Evolutionary conservation across 2,113 vertebrate genomes (phyloP).

Genomic region (Cebidichthys violaceus): DNA sequence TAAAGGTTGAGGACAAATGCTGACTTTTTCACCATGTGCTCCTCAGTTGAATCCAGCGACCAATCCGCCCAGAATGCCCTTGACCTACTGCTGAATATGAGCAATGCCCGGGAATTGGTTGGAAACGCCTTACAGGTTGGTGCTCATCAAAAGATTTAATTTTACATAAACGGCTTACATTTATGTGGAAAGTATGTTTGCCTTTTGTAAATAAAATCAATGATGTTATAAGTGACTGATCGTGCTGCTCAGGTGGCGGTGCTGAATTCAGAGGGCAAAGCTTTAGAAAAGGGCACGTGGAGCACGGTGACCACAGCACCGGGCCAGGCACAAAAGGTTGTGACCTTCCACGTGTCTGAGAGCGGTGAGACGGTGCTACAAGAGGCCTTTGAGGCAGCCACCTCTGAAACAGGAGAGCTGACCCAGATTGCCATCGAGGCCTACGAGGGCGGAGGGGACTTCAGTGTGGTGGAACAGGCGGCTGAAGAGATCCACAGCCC

Average conservation of each 20-base stretch:
- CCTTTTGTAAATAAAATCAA: background rate
- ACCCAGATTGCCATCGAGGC: constrained; percentile 89
- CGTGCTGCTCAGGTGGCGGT: constrained; percentile 80
- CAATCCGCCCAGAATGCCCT: constrained; percentile 93
- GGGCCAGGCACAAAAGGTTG: constrained; percentile 84
- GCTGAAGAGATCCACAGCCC: constrained; percentile 86
- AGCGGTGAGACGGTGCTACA: constrained; percentile 82
- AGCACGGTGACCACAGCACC: constrained; percentile 57
- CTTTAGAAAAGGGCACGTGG: constrained; percentile 71
- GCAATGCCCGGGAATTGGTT: constrained; percentile 89
- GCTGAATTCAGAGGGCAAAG: constrained; percentile 87
- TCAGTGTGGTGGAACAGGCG: constrained; percentile 87
- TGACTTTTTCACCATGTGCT: constrained; percentile 42
- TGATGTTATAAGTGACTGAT: background rate
- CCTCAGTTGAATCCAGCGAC: constrained; percentile 85
- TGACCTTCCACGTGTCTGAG: constrained; percentile 91
- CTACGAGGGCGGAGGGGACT: constrained; percentile 83
- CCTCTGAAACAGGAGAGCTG: constrained; percentile 80
- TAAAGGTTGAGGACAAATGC: background rate
- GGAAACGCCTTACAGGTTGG: constrained; percentile 89
- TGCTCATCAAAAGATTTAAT: background rate
- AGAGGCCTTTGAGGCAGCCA: constrained; percentile 80
- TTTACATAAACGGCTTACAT: background rate
- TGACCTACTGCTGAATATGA: constrained; percentile 96
- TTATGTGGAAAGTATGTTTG: background rate